Evolutionary conservation across 2,113 vertebrate genomes (phyloP).

Genomic region (Panthera tigris): DNA sequence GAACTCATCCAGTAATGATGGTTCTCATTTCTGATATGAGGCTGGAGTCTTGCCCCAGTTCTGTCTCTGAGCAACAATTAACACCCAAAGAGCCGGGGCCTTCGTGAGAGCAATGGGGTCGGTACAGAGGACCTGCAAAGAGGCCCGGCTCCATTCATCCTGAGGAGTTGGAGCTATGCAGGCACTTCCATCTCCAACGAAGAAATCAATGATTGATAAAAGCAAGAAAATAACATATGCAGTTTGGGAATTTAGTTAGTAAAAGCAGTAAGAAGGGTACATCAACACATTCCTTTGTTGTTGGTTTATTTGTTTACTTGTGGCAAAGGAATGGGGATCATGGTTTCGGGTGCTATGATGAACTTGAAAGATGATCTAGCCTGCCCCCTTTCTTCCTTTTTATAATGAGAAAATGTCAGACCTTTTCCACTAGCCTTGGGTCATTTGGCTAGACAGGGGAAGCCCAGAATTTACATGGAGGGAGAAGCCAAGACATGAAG

Average conservation of each 20-base stretch:
- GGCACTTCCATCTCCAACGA: background rate
- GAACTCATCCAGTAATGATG: background rate
- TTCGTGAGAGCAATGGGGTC: background rate
- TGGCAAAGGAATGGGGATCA: background rate
- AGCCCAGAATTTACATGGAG: background rate
- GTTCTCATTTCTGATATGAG: background rate
- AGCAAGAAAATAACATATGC: background rate
- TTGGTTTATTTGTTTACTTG: background rate
- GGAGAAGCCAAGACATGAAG: background rate
- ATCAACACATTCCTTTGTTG: background rate
- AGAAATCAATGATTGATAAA: background rate
- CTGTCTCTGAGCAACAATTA: background rate
- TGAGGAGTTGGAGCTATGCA: background rate
- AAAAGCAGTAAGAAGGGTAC: background rate
- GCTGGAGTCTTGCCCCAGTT: background rate
- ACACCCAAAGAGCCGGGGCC: fast-evolving
- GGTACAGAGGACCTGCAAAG: background rate
- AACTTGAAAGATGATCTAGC: background rate
- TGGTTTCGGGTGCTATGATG: background rate
- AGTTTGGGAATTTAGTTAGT: background rate
- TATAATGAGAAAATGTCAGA: background rate
- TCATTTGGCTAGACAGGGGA: background rate
- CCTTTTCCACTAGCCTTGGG: background rate
- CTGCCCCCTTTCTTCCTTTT: background rate
- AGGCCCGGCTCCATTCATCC: background rate